phyloP scores from a whole-genome alignment of 2,797 vertebrate genomes.

The Sebastes minor region DNA sequence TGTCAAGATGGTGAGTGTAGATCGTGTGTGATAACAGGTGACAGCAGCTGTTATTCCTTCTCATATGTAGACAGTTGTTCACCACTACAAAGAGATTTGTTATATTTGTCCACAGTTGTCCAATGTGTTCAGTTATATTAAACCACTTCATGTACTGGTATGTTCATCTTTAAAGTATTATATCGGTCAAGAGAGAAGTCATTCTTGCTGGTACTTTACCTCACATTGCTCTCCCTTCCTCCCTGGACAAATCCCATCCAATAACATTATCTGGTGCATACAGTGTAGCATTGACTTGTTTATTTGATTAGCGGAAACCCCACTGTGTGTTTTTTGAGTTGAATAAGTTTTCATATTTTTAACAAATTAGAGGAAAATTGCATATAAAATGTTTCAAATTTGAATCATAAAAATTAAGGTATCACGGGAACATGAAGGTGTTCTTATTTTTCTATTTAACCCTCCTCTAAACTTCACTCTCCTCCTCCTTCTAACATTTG shows the following conservation, averaged over 20 bases:
- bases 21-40: neutral
- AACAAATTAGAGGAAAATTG: neutral
- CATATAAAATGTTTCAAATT: neutral
- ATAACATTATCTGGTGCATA: neutral
- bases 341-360: neutral
- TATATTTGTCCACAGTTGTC: neutral
- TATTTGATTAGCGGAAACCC: neutral
- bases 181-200: neutral
- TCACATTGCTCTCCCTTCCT: neutral
- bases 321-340: neutral
- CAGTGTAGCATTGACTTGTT: neutral
- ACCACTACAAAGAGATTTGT: neutral
- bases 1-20: neutral
- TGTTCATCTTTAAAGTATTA: neutral
- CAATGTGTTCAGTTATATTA: neutral
- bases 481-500: neutral
- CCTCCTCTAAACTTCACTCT: neutral
- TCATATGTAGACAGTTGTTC: constrained; percentile 10
- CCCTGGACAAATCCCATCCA: neutral
- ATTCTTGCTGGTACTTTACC: neutral
- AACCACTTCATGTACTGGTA: neutral
- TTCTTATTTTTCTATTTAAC: neutral
- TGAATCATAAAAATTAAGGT: neutral
- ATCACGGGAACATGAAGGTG: no score
- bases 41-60: constrained; percentile 7